phyloP scores from a whole-genome alignment of 2,113 vertebrate genomes.

The Canis aureus region DNA sequence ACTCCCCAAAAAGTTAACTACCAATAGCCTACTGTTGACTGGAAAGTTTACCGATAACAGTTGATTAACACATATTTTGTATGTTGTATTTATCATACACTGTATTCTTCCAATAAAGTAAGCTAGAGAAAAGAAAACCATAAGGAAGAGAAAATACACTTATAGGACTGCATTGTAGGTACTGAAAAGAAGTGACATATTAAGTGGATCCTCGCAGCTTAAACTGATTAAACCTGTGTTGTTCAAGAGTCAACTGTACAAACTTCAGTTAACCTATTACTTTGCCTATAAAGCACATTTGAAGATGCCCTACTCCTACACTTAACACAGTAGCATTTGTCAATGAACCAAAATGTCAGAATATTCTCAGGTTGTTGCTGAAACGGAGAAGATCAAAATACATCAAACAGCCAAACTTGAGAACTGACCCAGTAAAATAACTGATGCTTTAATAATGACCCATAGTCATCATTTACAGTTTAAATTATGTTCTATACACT shows the following conservation, averaged over 20 bases:
- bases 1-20: neutral
- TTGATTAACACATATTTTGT: neutral
- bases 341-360: neutral
- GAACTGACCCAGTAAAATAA: neutral
- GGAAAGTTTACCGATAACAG: neutral
- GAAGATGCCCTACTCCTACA: neutral
- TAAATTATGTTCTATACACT: neutral
- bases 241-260: neutral
- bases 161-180: neutral
- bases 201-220: neutral
- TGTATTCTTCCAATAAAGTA: neutral
- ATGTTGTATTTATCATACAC: neutral
- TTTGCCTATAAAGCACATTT: neutral
- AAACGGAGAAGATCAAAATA: neutral
- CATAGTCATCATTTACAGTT: neutral
- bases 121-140: neutral
- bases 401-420: conserved; percentile 28
- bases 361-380: neutral
- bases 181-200: neutral
- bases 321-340: conserved; percentile 19
- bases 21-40: neutral
- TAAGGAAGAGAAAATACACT: neutral
- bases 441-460: neutral
- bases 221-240: neutral
- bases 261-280: conserved; percentile 14